Evolutionary conservation across 2,888 invertebrate species (phyloP).

Genomic region (Spialia ferax): DNA sequence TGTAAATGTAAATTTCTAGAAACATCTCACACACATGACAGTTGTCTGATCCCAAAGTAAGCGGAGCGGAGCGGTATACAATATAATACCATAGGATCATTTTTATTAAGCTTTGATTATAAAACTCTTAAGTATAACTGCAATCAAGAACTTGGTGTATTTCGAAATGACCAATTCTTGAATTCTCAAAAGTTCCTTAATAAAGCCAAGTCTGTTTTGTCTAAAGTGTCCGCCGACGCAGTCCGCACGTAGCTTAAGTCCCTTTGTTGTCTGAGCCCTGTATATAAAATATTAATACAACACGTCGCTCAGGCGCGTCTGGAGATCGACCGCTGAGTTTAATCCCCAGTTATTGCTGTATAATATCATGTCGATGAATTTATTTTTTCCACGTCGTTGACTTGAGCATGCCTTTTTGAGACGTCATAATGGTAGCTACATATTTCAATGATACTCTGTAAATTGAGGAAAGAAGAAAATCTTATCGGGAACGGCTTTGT

Average conservation of each 20-base stretch:
- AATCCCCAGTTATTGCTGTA: background rate
- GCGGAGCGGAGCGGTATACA: too few species aligned
- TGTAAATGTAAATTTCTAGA: too few species aligned
- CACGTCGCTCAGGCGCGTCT: conserved; percentile 6
- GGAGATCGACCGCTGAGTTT: background rate
- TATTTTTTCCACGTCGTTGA: background rate
- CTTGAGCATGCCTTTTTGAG: background rate
- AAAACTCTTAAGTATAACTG: too few species aligned
- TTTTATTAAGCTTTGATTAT: too few species aligned
- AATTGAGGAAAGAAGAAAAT: background rate
- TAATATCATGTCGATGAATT: background rate
- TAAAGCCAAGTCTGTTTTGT: background rate
- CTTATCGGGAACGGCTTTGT: too few species aligned
- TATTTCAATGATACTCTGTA: background rate
- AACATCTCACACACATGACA: too few species aligned
- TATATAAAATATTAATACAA: conserved; percentile 37
- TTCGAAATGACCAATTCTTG: too few species aligned
- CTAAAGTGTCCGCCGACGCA: conserved; percentile 14
- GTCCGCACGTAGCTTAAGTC: conserved; percentile 4
- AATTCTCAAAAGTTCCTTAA: background rate
- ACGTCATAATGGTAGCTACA: background rate
- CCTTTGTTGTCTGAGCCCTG: conserved; percentile 36
- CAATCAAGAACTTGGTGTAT: too few species aligned
- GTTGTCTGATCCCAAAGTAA: too few species aligned
- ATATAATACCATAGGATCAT: too few species aligned